Evolutionary conservation across 2,113 vertebrate species (phyloP).

Genomic region (Boulengeromyrus knoepffleri): DNA sequence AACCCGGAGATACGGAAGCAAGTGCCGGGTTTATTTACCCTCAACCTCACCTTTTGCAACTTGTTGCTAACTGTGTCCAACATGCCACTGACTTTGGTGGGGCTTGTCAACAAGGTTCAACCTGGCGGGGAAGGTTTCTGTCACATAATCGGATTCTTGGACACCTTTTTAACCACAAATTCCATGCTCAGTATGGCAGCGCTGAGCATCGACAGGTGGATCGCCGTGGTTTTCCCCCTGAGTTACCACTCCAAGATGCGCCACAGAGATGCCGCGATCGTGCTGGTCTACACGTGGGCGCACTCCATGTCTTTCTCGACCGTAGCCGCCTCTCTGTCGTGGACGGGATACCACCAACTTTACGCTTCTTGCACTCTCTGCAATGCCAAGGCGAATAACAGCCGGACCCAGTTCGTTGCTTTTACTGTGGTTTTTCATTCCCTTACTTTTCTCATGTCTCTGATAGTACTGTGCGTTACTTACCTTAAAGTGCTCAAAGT

Average conservation of each 20-base stretch:
- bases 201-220: constrained; percentile 94
- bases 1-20: constrained; percentile 89
- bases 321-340: constrained; percentile 80
- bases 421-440: constrained; percentile 82
- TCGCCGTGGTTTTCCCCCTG: constrained; percentile 90
- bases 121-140: constrained; percentile 76
- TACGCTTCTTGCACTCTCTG: constrained; percentile 93
- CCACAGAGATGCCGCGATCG: constrained; percentile 80
- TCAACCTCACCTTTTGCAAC: constrained; percentile 96
- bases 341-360: constrained; percentile 86
- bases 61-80: constrained; percentile 85
- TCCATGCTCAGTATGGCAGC: constrained; percentile 97
- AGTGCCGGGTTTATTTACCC: constrained; percentile 88
- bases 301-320: constrained; percentile 85
- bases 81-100: constrained; percentile 93
- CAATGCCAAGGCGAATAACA: constrained; percentile 57
- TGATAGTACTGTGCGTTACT: constrained; percentile 85
- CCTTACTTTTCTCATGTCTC: constrained; percentile 86
- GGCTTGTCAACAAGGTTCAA: constrained; percentile 70
- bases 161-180: constrained; percentile 92
- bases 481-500: constrained; percentile 96
- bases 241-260: constrained; percentile 93
- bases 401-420: constrained; percentile 73
- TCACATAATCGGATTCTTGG: constrained; percentile 78
- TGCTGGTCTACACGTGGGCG: constrained; percentile 89